Conservation (phyloP, 2,888 invertebrate genomes). For the Cerastis rubricosa region DNA sequence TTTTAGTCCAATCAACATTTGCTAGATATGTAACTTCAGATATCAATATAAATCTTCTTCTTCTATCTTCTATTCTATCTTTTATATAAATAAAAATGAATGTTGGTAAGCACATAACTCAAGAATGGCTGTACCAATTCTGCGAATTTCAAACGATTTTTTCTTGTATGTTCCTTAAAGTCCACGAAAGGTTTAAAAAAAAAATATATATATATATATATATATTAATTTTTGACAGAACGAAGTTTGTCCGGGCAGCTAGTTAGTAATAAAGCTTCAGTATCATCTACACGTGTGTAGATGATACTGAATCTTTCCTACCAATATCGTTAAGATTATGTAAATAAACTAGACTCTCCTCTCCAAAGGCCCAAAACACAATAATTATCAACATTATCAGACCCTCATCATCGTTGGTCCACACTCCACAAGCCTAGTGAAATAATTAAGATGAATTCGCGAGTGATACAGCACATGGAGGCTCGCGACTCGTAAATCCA, state of each 20-base stretch:
- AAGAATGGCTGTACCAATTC: no score
- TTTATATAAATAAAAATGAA: no score
- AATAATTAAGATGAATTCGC: constrained; percentile 71
- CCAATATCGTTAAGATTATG: constrained; percentile 4
- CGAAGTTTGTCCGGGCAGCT: no score
- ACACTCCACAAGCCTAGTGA: constrained; percentile 36
- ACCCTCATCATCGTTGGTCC: constrained; percentile 56
- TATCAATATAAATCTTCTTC: no score
- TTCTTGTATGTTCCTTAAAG: no score
- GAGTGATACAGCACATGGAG: constrained; percentile 54
- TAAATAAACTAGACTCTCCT: constrained; percentile 10
- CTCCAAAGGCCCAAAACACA: constrained; percentile 20
- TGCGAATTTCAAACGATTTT: no score
- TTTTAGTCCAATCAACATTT: not conserved
- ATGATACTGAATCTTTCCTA: no score
- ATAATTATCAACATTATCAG: constrained; percentile 51
- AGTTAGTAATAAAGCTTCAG: not conserved
- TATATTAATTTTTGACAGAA: no score
- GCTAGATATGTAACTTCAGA: not conserved
- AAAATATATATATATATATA: no score
- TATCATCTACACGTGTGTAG: not conserved
- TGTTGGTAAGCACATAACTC: no score
- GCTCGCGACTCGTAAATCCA: constrained; percentile 74
- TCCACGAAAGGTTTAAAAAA: no score
- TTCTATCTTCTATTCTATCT: no score